These are phyloP conservation scores for Melieria omissa DNA, from an alignment of 2,888 invertebrate species.

Conservation along the genomic window DNA sequence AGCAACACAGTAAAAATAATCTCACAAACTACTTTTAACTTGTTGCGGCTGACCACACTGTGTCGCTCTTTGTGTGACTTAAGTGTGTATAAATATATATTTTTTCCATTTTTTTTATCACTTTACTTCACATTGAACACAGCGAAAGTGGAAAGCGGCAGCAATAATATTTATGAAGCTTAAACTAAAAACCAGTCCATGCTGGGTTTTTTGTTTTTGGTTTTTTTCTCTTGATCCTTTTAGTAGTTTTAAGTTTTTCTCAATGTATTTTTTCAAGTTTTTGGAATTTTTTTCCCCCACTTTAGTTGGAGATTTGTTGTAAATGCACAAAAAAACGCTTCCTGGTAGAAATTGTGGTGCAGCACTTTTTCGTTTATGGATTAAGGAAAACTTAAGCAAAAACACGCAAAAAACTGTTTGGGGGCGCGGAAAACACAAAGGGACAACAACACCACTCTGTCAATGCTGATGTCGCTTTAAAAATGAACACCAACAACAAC, in stretches of 20 bases:
- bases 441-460: too few species aligned
- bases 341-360: neutral
- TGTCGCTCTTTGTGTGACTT: too few species aligned
- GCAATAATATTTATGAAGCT: conserved; percentile 45
- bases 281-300: neutral
- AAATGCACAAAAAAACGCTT: conserved; percentile 19
- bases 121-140: too few species aligned
- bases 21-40: too few species aligned
- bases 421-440: too few species aligned
- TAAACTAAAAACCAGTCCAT: conserved; percentile 42
- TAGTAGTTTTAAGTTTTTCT: conserved; percentile 22
- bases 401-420: neutral
- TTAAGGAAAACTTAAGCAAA: conserved; percentile 4
- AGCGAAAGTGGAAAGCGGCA: conserved; percentile 2
- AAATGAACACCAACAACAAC: too few species aligned
- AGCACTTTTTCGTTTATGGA: conserved; percentile 28
- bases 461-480: too few species aligned
- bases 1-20: too few species aligned
- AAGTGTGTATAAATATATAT: too few species aligned
- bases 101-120: too few species aligned
- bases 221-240: conserved; percentile 6
- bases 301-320: neutral
- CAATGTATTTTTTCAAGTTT: neutral
- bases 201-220: conserved; percentile 16
- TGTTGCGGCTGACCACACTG: too few species aligned